Evolutionary conservation across 2,888 invertebrate genomes (phyloP), one percentile per base, ranked within the genome.

Genomic region (Pristionchus japonicus): DNA sequence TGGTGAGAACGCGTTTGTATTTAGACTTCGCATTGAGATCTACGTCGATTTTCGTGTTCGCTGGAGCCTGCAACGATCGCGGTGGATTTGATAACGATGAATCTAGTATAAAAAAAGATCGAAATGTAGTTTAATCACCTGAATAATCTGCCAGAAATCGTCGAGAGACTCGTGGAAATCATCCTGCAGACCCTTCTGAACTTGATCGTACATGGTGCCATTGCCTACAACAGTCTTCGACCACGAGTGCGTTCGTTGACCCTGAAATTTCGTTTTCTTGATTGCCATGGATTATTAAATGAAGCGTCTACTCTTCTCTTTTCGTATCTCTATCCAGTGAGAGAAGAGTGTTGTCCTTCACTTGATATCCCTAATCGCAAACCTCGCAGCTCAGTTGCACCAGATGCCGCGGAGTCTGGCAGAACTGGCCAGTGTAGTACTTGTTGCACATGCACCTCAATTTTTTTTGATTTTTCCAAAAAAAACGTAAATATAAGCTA

Each of bases 381-480:
- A 70, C 70, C 37, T 13, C 37, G 37, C 70, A 70, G 37, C 17
- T 37, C 70, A 70, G 37, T 31, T 70, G 27, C 4, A 37, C 20
- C 17, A 70, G 4, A 3, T 70, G 34, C 17, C 37, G 4, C 0
- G 34, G 70, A 37, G 34, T 70, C 37, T 70, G 37, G 37, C 70
- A 70, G 34, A 70, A 37, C 3, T 70, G 13, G 1, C 70, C 70
- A 11, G 70, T 70, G 70, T 37, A 70, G 37, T 70, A 70, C 70
- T 70, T 70, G 70, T 70, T 70, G 70, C 70, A 70, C 70, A 70
- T 70, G 70, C 70, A 70, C 70, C 70, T 70, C 9, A 70, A 70
- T 20, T 15, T 3, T 31, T 0, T 31, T 15, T 6, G n/a, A 9
- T 43, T 52, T 52, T 6, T 6, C 37, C 11, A 37, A 37, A 20